Evolutionary conservation across 2,888 invertebrate genomes (phyloP).

Genomic region (Cinara cedri): DNA sequence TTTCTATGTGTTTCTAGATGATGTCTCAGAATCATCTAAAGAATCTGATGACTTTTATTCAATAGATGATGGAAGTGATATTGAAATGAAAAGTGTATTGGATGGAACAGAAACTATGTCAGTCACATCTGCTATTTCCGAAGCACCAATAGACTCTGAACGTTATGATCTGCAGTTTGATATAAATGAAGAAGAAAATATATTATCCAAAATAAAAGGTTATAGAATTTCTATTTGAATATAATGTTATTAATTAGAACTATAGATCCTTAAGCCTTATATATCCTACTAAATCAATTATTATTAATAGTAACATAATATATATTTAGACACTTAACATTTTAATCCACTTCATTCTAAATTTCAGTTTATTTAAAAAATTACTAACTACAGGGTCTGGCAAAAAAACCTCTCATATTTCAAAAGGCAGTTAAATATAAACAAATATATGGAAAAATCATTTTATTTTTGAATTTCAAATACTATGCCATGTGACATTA

Average conservation of each 20-base stretch:
- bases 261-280: no score
- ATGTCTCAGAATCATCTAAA: constrained; percentile 52
- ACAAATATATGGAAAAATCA: not conserved
- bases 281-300: no score
- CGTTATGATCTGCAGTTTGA: constrained; percentile 76
- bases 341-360: no score
- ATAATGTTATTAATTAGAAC: no score
- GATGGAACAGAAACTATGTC: constrained; percentile 62
- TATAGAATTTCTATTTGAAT: not conserved
- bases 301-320: no score
- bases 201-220: constrained; percentile 75
- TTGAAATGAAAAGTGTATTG: constrained; percentile 65
- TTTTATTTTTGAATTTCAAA: not conserved
- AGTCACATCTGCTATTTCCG: constrained; percentile 65
- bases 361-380: no score
- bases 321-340: no score
- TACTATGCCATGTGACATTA: not conserved
- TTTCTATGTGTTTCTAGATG: constrained; percentile 1
- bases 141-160: constrained; percentile 71
- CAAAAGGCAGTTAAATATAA: no score
- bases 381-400: constrained; percentile 2
- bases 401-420: constrained; percentile 3
- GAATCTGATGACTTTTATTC: constrained; percentile 56
- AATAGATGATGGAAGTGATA: constrained; percentile 63
- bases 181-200: constrained; percentile 78